Conservation (phyloP, 2,888 invertebrate species). For the Atrina japonica region DNA sequence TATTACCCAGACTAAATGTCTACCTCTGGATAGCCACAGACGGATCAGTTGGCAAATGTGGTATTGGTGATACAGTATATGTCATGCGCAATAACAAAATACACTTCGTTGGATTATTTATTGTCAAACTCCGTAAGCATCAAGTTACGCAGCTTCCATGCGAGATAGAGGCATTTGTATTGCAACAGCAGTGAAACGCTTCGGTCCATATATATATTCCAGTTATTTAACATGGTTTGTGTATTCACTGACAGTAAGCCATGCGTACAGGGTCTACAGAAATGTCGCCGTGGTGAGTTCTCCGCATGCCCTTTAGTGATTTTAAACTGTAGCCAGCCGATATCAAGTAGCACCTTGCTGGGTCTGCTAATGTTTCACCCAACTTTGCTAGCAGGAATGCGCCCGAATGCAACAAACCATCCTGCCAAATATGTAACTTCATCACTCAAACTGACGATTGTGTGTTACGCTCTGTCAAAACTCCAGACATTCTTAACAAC, state of each 20-base stretch:
- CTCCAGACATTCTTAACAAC: background rate
- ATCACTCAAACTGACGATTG: constrained; percentile 47
- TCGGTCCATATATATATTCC: constrained; percentile 51
- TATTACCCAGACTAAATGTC: constrained; percentile 36
- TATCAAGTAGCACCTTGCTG: constrained; percentile 32
- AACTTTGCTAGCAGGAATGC: constrained; percentile 40
- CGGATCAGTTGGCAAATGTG: constrained; percentile 44
- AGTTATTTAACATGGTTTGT: constrained; percentile 53
- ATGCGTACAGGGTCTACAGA: constrained; percentile 57
- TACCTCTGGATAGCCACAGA: constrained; percentile 48
- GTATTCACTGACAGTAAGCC: too few species aligned
- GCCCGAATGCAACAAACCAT: constrained; percentile 39
- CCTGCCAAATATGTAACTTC: constrained; percentile 51
- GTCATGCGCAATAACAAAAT: constrained; percentile 39
- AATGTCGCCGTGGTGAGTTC: constrained; percentile 53
- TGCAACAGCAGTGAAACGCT: constrained; percentile 51
- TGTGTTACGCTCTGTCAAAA: constrained; percentile 20
- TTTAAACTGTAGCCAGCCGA: constrained; percentile 48
- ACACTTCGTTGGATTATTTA: constrained; percentile 56
- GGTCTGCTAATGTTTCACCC: constrained; percentile 20
- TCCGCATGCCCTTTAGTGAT: constrained; percentile 51
- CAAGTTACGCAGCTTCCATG: constrained; percentile 58
- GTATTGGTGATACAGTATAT: constrained; percentile 59
- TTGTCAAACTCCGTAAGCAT: constrained; percentile 54
- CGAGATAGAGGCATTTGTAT: constrained; percentile 59